Evolutionary conservation across 2,113 vertebrate species (phyloP), one percentile per base, ranked within the genome.

Genomic region (Chaetorhynchus papuensis): DNA sequence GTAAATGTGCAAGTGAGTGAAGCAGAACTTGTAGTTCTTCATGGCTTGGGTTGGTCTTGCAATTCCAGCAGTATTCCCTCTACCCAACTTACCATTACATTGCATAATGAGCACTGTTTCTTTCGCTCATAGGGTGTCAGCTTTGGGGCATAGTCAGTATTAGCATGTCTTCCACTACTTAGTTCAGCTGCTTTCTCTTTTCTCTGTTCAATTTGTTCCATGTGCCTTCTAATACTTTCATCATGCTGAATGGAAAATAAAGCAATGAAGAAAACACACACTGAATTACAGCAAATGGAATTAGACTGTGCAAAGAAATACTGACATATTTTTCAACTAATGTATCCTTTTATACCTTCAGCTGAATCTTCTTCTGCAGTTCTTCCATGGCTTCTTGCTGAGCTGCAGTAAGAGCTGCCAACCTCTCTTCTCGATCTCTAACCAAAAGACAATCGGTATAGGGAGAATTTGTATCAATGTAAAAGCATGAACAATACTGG

Each of bases 341-440:
- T 63, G 37, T 15, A 60, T 31, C 20, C 14, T 26, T 41, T 71
- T 35, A 64, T 96, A 99, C 99, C 98, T 99, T 99, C 97, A 99
- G 98, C 87, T 99, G 99, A 82, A 99, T 99, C 97, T 99, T 99
- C 91, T 99, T 99, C 98, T 99, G 99, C 19, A 99, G 97, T 91
- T 99, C 99, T 93, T 99, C 99, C 99, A 99, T 98, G 66, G 99
- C 99, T 93, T 99, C 99, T 90, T 99, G 99, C 41, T 99, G 99
- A 91, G 99, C 99, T 74, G 99, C 99, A 14, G 99, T 99, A 47
- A 99, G 99, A 33, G 99, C 99, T 64, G 99, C 99, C 94, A 99
- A 92, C 13, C 99, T 98, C 89, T 99, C 99, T 71, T 99, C 99
- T 81, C 99, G 98, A 79, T 99, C 99, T 96, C 99, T 99, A 89